phyloP scores from a whole-genome alignment of 2,113 vertebrate species.

The Peromyscus leucopus region DNA sequence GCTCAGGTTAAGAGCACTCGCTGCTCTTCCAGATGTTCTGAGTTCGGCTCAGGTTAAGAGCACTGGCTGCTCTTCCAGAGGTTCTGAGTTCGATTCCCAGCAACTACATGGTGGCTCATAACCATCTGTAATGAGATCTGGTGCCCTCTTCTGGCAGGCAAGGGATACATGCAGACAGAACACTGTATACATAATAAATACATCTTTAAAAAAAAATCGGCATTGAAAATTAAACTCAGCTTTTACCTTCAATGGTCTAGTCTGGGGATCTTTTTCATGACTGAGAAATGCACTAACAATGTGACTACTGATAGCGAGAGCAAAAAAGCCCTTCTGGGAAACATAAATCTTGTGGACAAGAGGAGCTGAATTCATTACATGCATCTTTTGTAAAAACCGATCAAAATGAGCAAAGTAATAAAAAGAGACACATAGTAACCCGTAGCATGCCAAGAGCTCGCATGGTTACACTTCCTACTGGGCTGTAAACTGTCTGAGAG shows the following conservation, averaged over 20 bases:
- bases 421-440: conserved; percentile 62
- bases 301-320: not conserved
- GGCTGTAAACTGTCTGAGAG: conserved; percentile 73
- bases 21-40: not conserved
- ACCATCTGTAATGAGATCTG: not conserved
- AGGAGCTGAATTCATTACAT: conserved; percentile 58
- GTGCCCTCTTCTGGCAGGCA: not conserved
- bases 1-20: not conserved
- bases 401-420: conserved; percentile 70
- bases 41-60: not conserved
- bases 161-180: not conserved
- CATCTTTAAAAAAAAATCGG: not conserved
- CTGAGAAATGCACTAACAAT: not conserved
- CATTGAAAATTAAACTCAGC: conserved; percentile 24
- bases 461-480: conserved; percentile 60
- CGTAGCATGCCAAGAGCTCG: conserved; percentile 49
- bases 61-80: not conserved
- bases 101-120: not conserved
- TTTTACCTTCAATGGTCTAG: not conserved
- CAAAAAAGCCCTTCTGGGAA: not conserved
- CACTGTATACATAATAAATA: not conserved
- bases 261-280: conserved; percentile 5
- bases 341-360: conserved; percentile 52
- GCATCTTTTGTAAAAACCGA: conserved; percentile 58
- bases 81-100: not conserved